phyloP scores from a whole-genome alignment of 2,888 invertebrate species.

The Cylloceria caligata region DNA sequence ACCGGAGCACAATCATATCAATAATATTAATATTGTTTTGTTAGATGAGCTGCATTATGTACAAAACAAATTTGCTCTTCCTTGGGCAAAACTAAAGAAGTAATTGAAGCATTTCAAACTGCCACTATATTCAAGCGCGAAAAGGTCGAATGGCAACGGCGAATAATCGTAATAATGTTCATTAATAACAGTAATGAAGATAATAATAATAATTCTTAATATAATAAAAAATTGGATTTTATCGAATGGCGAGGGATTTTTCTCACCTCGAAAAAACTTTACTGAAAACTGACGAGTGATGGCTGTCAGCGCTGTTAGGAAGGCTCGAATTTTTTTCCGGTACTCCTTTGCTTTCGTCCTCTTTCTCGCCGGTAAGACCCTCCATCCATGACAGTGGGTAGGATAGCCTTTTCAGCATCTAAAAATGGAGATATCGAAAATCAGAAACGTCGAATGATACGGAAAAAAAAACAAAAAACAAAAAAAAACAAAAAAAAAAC shows the following conservation, averaged over 20 bases:
- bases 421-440: slow-evolving; percentile 73
- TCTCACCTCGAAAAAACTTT: slow-evolving; percentile 95
- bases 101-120: slow-evolving; percentile 24
- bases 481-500: slow-evolving; percentile 17
- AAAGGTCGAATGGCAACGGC: slow-evolving; percentile 67
- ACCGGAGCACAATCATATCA: background rate
- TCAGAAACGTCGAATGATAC: background rate
- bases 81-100: background rate
- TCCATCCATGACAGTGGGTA: slow-evolving; percentile 97
- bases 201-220: background rate
- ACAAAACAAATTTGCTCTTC: background rate
- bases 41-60: slow-evolving; percentile 22
- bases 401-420: slow-evolving; percentile 96
- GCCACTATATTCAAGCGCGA: slow-evolving; percentile 49
- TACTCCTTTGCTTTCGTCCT: slow-evolving; percentile 86
- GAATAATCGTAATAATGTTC: slow-evolving; percentile 63
- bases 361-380: slow-evolving; percentile 92
- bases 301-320: slow-evolving; percentile 88
- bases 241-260: slow-evolving; percentile 40
- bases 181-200: slow-evolving; percentile 3
- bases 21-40: background rate
- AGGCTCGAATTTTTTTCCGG: slow-evolving; percentile 86
- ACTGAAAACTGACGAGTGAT: slow-evolving; percentile 92
- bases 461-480: too few relatives aligned
- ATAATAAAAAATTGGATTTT: slow-evolving; percentile 39